phyloP scores from a whole-genome alignment of 1,140 invertebrate species.

The Tetragnatha versicolor region DNA sequence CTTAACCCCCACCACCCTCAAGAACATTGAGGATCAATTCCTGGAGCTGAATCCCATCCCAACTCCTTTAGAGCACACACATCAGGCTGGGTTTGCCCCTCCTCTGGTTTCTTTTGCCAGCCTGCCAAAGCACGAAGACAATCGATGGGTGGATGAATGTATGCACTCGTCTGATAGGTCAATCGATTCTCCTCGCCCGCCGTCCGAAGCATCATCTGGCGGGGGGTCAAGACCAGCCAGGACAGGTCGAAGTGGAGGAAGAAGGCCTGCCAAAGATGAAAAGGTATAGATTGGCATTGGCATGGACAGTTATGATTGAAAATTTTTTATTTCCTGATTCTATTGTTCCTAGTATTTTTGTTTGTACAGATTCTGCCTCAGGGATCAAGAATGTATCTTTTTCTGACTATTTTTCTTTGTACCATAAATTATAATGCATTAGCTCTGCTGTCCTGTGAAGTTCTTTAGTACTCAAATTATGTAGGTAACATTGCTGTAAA shows the following conservation, averaged over 20 bases:
- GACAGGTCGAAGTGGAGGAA: conserved; percentile 74
- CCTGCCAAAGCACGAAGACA: conserved; percentile 39
- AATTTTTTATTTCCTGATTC: no score
- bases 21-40: conserved; percentile 84
- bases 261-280: conserved; percentile 74
- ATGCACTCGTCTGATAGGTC: conserved; percentile 47
- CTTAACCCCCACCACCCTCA: conserved; percentile 89
- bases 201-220: conserved; percentile 42
- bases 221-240: conserved; percentile 61
- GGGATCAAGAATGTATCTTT: no score
- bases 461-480: no score
- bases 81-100: conserved; percentile 90
- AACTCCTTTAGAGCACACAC: conserved; percentile 70
- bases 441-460: no score
- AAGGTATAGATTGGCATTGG: conserved; percentile 62
- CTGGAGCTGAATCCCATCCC: conserved; percentile 70
- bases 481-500: no score
- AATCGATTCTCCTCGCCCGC: conserved; percentile 40
- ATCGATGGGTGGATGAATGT: conserved; percentile 44
- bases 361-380: no score
- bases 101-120: conserved; percentile 71
- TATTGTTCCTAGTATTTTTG: no score
- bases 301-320: no score
- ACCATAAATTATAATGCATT: no score
- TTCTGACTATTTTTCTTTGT: no score